phyloP scores from a whole-genome alignment of 2,888 invertebrate species.

The Laspeyria flexula region DNA sequence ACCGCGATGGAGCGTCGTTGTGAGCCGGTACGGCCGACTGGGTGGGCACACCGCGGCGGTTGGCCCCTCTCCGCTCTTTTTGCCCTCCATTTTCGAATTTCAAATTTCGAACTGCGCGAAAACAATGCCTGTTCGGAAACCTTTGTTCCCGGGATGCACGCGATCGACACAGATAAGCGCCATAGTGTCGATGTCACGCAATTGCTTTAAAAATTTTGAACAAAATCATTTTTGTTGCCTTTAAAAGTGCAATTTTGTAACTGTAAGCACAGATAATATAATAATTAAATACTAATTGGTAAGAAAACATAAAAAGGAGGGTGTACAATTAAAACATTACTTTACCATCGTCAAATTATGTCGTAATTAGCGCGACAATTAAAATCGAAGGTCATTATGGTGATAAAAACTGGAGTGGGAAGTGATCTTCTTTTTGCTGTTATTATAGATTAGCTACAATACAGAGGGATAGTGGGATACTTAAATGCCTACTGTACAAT shows the following conservation, averaged over 20 bases:
- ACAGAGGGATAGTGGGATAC: conserved; percentile 31
- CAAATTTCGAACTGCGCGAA: conserved; percentile 65
- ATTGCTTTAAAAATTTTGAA: conserved; percentile 21
- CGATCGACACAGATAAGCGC: conserved; percentile 46
- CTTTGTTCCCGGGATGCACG: conserved; percentile 52
- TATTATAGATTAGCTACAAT: conserved; percentile 49
- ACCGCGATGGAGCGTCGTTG: conserved; percentile 72
- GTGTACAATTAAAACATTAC: conserved; percentile 84
- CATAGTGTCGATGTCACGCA: conserved; percentile 52
- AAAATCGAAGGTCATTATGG: conserved; percentile 79
- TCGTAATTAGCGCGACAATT: conserved; percentile 79
- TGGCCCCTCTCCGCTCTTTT: conserved; percentile 68
- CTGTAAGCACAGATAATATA: conserved; percentile 59
- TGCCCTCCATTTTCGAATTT: conserved; percentile 72
- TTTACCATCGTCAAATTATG: conserved; percentile 75
- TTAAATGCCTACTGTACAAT: background rate
- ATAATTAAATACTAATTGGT: conserved; percentile 73
- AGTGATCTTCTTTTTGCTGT: conserved; percentile 71
- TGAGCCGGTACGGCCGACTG: conserved; percentile 71
- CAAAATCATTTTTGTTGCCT: background rate
- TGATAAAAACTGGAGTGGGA: conserved; percentile 76
- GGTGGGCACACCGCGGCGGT: conserved; percentile 79
- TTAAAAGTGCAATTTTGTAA: conserved; percentile 16
- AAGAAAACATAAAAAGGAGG: conserved; percentile 65
- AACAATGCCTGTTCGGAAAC: conserved; percentile 52